phyloP scores from a whole-genome alignment of 2,888 invertebrate species.

The Neoaliturus tenellus region DNA sequence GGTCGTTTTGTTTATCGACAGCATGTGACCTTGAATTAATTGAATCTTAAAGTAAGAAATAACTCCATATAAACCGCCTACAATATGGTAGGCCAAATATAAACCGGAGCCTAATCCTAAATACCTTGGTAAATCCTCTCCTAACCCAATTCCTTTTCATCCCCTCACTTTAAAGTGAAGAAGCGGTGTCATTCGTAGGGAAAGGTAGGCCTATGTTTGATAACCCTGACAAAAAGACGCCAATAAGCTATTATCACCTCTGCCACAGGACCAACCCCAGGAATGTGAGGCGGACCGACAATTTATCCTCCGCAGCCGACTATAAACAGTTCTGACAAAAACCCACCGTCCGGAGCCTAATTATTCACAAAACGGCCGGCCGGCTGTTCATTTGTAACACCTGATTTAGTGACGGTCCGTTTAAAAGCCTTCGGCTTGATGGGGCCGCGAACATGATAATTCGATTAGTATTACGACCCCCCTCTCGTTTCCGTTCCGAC shows the following conservation, averaged over 20 bases:
- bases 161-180: not conserved
- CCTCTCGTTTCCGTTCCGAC: not conserved
- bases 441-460: constrained; percentile 61
- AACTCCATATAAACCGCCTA: too few species aligned
- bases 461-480: constrained; percentile 62
- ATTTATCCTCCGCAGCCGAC: constrained; percentile 20
- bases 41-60: too few species aligned
- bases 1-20: too few species aligned
- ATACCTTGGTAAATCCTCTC: too few species aligned
- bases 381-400: constrained; percentile 57
- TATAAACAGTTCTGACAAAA: constrained; percentile 35
- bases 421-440: constrained; percentile 52
- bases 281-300: not conserved
- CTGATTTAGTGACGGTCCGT: constrained; percentile 59
- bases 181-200: not conserved
- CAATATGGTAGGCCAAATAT: too few species aligned
- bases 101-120: too few species aligned
- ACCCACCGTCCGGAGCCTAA: constrained; percentile 24
- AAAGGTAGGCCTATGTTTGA: too few species aligned
- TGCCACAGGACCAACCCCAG: not conserved
- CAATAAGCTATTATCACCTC: not conserved
- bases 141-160: not conserved
- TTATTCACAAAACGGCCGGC: constrained; percentile 50
- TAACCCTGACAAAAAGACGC: not conserved
- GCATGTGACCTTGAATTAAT: too few species aligned